Evolutionary conservation across 2,797 vertebrate species (phyloP), one percentile per base, ranked within the genome.

Genomic region (Enteromius afrohamiltoni): DNA sequence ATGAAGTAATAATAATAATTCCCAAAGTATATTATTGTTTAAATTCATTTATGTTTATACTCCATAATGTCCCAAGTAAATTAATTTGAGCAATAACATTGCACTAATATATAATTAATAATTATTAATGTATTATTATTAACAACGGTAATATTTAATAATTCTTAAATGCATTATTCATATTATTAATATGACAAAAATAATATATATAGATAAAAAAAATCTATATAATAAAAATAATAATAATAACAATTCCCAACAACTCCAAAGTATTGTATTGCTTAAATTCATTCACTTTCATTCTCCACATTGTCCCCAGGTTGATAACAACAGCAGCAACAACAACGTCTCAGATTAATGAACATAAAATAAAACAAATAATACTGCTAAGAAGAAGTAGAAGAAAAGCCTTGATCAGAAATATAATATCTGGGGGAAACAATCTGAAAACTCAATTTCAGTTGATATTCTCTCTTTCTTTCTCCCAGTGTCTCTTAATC

Each of bases 391-490:
- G 21, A 19, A 45, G 8, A 37, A 58, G 40, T 19, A 23, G 21
- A 34, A n/a, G 47, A 51, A n/a, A n/a, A 14, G 14, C 31, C n/a
- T 40, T 68, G 64, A 34, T 51, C 4, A 51, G 26, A 49, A 73
- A 62, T 0, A 23, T n/a, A 1, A 53, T 47, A 70, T 71, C 51
- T 60, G 53, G 14, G 34, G 26, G 0, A 3, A 13, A 53, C 34
- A 62, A 71, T 73, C 51, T 13, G 14, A 62, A 29, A 64, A 77
- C 53, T 78, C 26, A 58, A 45, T 69, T 80, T 70, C 26, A 58
- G 51, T 60, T 79, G 34, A 69, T 55, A 42, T 16, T 73, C 67
- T 80, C 65, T 55, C 23, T 80, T 80, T 71, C 29, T 79, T 79
- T 67, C 51, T 60, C 17, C n/a, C 23, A 17, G 23, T 80, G 23